These are phyloP conservation scores for Serranus cabrilla DNA, from an alignment of 2,797 vertebrate genomes.

Conservation along the genomic window DNA sequence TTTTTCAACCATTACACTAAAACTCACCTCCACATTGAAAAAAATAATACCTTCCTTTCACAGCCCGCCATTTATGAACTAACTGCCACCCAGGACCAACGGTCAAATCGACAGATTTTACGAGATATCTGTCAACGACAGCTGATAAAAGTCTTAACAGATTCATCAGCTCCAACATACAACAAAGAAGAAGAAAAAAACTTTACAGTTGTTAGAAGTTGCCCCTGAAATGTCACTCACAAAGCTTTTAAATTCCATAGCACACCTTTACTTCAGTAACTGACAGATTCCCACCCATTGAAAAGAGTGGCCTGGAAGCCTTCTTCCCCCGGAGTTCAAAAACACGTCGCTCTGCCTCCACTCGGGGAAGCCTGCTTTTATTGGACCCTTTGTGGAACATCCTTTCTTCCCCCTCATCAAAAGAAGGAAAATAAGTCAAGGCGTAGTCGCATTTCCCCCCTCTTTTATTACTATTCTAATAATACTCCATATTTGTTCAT, in stretches of 20 bases:
- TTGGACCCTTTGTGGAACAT: conserved; percentile 71
- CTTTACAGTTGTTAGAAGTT: conserved; percentile 32
- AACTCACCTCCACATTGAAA: not conserved
- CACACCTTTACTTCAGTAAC: conserved; percentile 62
- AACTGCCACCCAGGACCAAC: not conserved
- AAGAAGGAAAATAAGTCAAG: conserved; percentile 70
- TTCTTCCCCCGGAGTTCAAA: conserved; percentile 60
- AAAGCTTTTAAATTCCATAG: conserved; percentile 58
- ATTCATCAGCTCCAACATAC: conserved; percentile 25
- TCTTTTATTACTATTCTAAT: conserved; percentile 72
- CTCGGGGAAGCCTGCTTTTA: conserved; percentile 68
- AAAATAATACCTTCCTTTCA: not conserved
- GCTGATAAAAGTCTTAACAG: conserved; percentile 10
- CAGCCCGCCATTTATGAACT: not conserved
- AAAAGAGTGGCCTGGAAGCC: conserved; percentile 65
- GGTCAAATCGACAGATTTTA: conserved; percentile 12
- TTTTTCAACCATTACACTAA: not conserved
- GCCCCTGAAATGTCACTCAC: conserved; percentile 42
- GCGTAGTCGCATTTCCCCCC: conserved; percentile 48
- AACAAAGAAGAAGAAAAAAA: conserved; percentile 1
- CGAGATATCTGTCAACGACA: conserved; percentile 2
- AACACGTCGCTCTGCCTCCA: conserved; percentile 65
- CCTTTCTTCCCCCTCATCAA: conserved; percentile 70
- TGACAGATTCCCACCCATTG: conserved; percentile 59
- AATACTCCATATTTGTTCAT: conserved; percentile 69